A percentile compares a stretch with the other conserved stretches of the same genome.
These are phyloP conservation scores for Volucella zonaria DNA, from an alignment of 2,888 invertebrate genomes.

Conservation along the genomic window DNA sequence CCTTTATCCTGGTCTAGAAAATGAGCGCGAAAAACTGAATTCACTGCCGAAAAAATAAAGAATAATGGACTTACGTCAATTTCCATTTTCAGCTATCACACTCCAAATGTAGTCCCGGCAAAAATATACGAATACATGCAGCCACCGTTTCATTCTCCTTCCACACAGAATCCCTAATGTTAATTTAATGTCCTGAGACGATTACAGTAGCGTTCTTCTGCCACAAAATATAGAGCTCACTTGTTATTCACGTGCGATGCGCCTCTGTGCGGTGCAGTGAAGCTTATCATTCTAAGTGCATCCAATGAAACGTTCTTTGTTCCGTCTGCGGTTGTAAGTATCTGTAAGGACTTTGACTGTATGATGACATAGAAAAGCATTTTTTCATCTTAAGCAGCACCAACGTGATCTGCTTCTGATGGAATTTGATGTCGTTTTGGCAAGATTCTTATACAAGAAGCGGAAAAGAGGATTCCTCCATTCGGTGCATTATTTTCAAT, in stretches of 20 bases:
- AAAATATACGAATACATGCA: not conserved
- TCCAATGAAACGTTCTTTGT: slow-evolving; percentile 17
- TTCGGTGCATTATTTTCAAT: slow-evolving; percentile 26
- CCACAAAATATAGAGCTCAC: not conserved
- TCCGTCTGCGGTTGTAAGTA: slow-evolving; percentile 13
- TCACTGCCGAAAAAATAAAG: slow-evolving; percentile 35
- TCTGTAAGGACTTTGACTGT: not conserved
- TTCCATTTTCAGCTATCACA: slow-evolving; percentile 3
- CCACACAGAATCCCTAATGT: slow-evolving; percentile 32
- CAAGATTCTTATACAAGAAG: slow-evolving; percentile 46
- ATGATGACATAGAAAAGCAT: slow-evolving; percentile 16
- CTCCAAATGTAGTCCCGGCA: not conserved
- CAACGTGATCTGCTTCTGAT: slow-evolving; percentile 30
- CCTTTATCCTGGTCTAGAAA: slow-evolving; percentile 13
- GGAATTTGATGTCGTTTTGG: slow-evolving; percentile 46
- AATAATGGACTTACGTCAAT: slow-evolving; percentile 36
- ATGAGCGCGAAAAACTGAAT: slow-evolving; percentile 27
- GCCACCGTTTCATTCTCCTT: not conserved
- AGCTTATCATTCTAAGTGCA: slow-evolving; percentile 39
- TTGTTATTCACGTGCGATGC: not conserved
- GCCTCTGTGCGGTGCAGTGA: slow-evolving; percentile 5
- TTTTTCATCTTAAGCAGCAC: slow-evolving; percentile 27
- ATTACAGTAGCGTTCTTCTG: slow-evolving; percentile 16
- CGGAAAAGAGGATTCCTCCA: not conserved
- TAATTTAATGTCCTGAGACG: slow-evolving; percentile 61